These are phyloP conservation scores for Pholis gunnellus DNA, from an alignment of 2,113 vertebrate genomes.

Conservation along the genomic window DNA sequence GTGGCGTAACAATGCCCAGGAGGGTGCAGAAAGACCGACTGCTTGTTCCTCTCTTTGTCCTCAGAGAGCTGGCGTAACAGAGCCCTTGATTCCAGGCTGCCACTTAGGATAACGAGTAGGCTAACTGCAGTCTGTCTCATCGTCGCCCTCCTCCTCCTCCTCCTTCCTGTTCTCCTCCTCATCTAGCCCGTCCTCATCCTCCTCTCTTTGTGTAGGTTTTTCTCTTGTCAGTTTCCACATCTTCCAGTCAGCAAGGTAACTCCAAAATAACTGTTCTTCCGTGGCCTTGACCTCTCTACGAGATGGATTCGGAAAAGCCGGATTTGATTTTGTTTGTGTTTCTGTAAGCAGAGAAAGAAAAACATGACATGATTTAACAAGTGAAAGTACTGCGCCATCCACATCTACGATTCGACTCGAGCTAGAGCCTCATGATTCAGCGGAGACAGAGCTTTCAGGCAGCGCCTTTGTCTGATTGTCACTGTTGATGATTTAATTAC, in stretches of 20 bases:
- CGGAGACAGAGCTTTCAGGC: constrained; percentile 21
- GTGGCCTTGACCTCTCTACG: constrained; percentile 53
- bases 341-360: background rate
- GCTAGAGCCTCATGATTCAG: constrained; percentile 35
- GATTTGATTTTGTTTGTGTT: constrained; percentile 19
- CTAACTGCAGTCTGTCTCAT: constrained; percentile 60
- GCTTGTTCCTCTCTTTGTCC: constrained; percentile 54
- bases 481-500: constrained; percentile 64
- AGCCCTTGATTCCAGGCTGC: constrained; percentile 76
- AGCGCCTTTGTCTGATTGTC: constrained; percentile 50
- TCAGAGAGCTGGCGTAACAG: constrained; percentile 73
- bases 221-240: constrained; percentile 30
- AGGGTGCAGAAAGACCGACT: constrained; percentile 36
- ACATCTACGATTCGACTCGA: constrained; percentile 43
- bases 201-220: constrained; percentile 23
- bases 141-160: constrained; percentile 27
- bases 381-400: constrained; percentile 36
- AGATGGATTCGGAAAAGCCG: constrained; percentile 22
- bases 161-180: constrained; percentile 8
- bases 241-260: constrained; percentile 47
- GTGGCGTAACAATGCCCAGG: constrained; percentile 60
- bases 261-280: constrained; percentile 30
- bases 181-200: background rate
- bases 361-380: constrained; percentile 40
- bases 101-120: constrained; percentile 77